Conservation (phyloP, 2,113 vertebrate species). For the Sula dactylatra region DNA sequence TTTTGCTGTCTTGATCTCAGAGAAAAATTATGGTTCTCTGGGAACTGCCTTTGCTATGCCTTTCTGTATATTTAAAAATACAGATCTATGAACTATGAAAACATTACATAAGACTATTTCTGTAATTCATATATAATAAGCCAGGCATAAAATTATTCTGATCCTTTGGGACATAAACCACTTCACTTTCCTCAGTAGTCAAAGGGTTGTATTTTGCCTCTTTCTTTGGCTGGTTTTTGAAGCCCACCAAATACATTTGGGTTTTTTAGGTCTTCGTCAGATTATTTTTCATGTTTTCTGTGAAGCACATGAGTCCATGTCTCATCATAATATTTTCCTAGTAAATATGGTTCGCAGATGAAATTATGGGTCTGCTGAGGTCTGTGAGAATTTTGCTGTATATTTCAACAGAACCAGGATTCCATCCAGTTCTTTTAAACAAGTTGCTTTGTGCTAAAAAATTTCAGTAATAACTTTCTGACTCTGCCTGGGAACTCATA, state of each 20-base stretch:
- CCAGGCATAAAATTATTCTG: neutral
- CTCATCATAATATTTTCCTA: slow-evolving; percentile 5
- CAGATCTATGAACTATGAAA: slow-evolving; percentile 11
- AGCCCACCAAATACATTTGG: neutral
- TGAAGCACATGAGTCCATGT: neutral
- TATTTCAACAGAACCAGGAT: neutral
- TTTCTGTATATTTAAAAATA: neutral
- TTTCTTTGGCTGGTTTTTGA: neutral
- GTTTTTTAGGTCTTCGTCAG: neutral
- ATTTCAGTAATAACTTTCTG: neutral
- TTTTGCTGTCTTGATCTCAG: neutral
- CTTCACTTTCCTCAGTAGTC: slow-evolving; percentile 1
- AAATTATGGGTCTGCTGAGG: neutral
- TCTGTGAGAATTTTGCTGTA: neutral
- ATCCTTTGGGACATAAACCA: slow-evolving; percentile 14
- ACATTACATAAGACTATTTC: slow-evolving; percentile 36
- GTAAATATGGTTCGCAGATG: slow-evolving; percentile 9
- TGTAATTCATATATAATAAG: slow-evolving; percentile 1
- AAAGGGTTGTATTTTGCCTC: neutral
- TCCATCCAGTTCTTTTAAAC: neutral
- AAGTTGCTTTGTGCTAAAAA: neutral
- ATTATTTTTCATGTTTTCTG: slow-evolving; percentile 9
- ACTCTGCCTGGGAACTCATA: neutral
- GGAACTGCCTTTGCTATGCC: neutral
- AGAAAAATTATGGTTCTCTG: neutral